These are phyloP conservation scores for Prunella fulvescens DNA, from an alignment of 2,113 vertebrate genomes.

Conservation along the genomic window DNA sequence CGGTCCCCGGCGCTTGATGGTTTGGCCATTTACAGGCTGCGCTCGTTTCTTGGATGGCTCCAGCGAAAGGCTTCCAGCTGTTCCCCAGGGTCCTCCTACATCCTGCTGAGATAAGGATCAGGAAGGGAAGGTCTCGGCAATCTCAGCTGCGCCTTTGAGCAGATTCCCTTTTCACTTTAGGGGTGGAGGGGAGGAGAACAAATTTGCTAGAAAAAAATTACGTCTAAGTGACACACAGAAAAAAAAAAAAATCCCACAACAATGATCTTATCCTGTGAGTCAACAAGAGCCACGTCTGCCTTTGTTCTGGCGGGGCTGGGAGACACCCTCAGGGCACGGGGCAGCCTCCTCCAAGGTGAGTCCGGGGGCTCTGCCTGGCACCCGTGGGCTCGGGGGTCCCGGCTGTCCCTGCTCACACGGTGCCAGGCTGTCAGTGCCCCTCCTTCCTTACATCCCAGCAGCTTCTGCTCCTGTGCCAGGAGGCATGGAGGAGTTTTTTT, in stretches of 20 bases:
- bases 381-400: neutral
- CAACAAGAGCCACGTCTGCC: neutral
- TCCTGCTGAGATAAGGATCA: constrained; percentile 66
- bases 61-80: constrained; percentile 9
- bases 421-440: accelerated
- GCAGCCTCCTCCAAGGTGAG: neutral
- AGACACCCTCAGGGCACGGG: neutral
- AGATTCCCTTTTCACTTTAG: neutral
- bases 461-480: neutral
- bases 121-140: constrained; percentile 49
- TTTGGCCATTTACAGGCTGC: constrained; percentile 6
- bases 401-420: accelerated
- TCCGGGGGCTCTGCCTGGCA: accelerated
- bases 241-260: neutral
- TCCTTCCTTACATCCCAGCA: neutral
- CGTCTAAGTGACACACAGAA: neutral
- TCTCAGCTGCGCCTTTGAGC: neutral
- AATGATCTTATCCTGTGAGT: neutral
- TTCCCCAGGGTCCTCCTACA: constrained; percentile 51
- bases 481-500: neutral
- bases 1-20: neutral
- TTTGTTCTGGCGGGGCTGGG: neutral
- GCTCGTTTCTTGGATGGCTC: constrained; percentile 1
- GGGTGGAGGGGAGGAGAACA: neutral
- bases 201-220: neutral